Conservation (phyloP, 2,113 vertebrate genomes). For the Choloepus hoffmanni region DNA sequence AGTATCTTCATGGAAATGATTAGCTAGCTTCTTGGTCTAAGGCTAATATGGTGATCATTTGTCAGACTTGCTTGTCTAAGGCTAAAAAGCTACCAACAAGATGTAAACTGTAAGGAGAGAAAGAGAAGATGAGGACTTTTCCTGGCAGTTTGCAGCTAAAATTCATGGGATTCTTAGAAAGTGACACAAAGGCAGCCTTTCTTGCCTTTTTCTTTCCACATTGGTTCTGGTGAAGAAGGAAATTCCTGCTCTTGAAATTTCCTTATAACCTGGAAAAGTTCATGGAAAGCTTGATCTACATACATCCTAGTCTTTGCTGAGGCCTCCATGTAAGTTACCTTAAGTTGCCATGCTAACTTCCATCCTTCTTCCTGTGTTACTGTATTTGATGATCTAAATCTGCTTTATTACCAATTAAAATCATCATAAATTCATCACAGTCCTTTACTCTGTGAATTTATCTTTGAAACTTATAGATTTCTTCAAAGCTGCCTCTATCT, state of each 20-base stretch:
- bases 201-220: conserved; percentile 96
- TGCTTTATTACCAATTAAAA: conserved; percentile 99
- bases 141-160: conserved; percentile 89
- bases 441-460: conserved; percentile 98
- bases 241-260: conserved; percentile 98
- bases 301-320: conserved; percentile 96
- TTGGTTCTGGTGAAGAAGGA: conserved; percentile 93
- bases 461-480: conserved; percentile 99
- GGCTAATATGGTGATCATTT: conserved; percentile 89
- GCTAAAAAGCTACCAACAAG: conserved; percentile 91
- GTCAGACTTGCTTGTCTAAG: conserved; percentile 90
- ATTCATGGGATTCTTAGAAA: conserved; percentile 91
- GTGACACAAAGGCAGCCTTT: conserved; percentile 96
- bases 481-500: conserved; percentile 99
- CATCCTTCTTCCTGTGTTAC: conserved; percentile 90
- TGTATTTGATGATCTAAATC: conserved; percentile 98
- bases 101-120: conserved; percentile 88
- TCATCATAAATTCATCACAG: conserved; percentile 99
- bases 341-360: conserved; percentile 94
- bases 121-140: too few species aligned
- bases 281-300: conserved; percentile 97
- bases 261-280: conserved; percentile 96
- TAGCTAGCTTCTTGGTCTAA: conserved; percentile 87
- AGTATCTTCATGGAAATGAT: conserved; percentile 79
- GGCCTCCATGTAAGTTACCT: conserved; percentile 96